These are phyloP conservation scores for Meloidogyne floridensis DNA, from an alignment of 1,140 invertebrate genomes.

Conservation along the genomic window DNA sequence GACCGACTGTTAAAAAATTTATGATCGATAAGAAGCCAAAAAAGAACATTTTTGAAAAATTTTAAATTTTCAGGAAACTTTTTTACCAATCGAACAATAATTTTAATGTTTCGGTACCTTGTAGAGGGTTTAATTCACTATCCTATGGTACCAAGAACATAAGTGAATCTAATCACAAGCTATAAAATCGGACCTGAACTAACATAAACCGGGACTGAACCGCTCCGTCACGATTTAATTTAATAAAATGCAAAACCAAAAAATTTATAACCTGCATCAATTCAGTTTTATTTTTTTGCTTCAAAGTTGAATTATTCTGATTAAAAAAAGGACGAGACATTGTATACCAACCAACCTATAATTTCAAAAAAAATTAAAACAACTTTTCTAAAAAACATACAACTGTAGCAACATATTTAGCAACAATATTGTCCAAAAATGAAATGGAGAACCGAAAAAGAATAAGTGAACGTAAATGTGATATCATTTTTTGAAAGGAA, in stretches of 20 bases:
- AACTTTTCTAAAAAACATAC: not conserved
- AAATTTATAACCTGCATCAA: slow-evolving; percentile 52
- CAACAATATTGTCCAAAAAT: slow-evolving; percentile 90
- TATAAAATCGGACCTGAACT: too few relatives aligned
- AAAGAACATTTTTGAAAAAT: too few relatives aligned
- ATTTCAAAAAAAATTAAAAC: not conserved
- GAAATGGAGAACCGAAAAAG: slow-evolving; percentile 90
- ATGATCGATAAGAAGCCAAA: too few relatives aligned
- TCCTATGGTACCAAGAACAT: too few relatives aligned
- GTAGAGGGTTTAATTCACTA: too few relatives aligned
- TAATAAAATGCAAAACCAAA: not conserved
- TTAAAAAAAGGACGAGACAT: slow-evolving; percentile 90
- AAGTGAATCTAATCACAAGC: too few relatives aligned
- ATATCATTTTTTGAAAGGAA: slow-evolving; percentile 81
- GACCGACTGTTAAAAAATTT: too few relatives aligned
- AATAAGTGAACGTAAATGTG: slow-evolving; percentile 83
- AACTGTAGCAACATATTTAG: slow-evolving; percentile 91
- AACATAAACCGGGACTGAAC: too few relatives aligned
- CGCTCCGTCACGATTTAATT: not conserved
- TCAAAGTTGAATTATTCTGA: slow-evolving; percentile 67
- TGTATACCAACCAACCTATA: slow-evolving; percentile 81
- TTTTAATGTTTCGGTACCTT: too few relatives aligned
- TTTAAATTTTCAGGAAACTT: too few relatives aligned
- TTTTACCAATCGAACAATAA: too few relatives aligned
- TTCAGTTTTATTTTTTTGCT: slow-evolving; percentile 59